A percentile compares a stretch with the other conserved stretches of the same genome.
phyloP scores from a whole-genome alignment of 2,888 invertebrate genomes.

The Lomographa bimaculata region DNA sequence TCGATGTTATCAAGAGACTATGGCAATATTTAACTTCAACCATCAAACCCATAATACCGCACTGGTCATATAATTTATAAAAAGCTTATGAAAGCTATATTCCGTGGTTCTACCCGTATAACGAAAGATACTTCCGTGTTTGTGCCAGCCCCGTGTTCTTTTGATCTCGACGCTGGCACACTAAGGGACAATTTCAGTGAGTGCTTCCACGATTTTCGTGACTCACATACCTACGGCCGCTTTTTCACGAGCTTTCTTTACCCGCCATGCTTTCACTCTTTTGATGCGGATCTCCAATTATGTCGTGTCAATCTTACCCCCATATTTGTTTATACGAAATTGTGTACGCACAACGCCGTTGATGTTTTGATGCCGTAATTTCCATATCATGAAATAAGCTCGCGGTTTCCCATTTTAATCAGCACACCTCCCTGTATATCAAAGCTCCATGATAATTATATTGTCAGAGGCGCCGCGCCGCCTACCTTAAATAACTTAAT shows the following conservation, averaged over 20 bases:
- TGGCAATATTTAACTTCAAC: too few species aligned
- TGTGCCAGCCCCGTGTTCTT: slow-evolving; percentile 34
- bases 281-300: slow-evolving; percentile 27
- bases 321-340: slow-evolving; percentile 3
- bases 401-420: too few species aligned
- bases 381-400: neutral
- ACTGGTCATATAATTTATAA: too few species aligned
- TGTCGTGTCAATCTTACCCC: slow-evolving; percentile 14
- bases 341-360: neutral
- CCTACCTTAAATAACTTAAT: slow-evolving; percentile 18
- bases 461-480: slow-evolving; percentile 12
- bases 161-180: slow-evolving; percentile 39
- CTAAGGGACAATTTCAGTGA: slow-evolving; percentile 43
- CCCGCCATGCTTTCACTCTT: slow-evolving; percentile 21
- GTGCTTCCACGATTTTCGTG: slow-evolving; percentile 34
- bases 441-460: slow-evolving; percentile 17
- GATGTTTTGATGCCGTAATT: neutral
- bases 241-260: slow-evolving; percentile 23
- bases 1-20: too few species aligned
- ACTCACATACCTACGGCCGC: slow-evolving; percentile 25
- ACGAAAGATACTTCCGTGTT: slow-evolving; percentile 28
- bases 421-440: neutral
- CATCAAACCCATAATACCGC: too few species aligned
- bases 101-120: slow-evolving; percentile 19
- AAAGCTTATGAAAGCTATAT: too few species aligned